Evolutionary conservation across 1,140 invertebrate species (phyloP).

Genomic region (Musca vetustissima): DNA sequence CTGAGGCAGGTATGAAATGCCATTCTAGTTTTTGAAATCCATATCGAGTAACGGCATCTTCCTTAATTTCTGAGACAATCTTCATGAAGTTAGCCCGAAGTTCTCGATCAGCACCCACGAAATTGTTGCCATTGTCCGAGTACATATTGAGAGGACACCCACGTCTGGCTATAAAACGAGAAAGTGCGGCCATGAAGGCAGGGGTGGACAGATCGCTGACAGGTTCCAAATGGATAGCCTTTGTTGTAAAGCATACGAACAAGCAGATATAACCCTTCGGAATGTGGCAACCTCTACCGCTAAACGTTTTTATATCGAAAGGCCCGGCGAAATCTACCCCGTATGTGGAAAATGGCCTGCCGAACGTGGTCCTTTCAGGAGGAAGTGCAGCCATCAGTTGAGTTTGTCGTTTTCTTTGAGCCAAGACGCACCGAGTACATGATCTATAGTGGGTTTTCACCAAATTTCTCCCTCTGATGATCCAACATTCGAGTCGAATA

Average conservation of each 20-base stretch:
- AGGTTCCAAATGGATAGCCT: constrained; percentile 48
- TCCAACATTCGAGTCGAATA: no score
- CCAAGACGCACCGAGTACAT: no score
- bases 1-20: constrained; percentile 26
- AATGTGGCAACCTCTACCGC: no score
- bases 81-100: constrained; percentile 2
- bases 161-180: constrained; percentile 44
- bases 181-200: constrained; percentile 41
- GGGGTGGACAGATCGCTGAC: constrained; percentile 43
- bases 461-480: no score
- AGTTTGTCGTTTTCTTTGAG: no score
- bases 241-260: constrained; percentile 40
- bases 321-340: no score
- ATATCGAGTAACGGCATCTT: neutral
- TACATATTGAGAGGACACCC: constrained; percentile 30
- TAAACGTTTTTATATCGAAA: no score
- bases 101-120: constrained; percentile 25
- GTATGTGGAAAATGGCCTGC: no score
- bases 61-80: neutral
- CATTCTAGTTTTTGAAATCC: neutral
- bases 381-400: no score
- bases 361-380: no score
- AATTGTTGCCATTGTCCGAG: constrained; percentile 35
- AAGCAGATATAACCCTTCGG: no score
- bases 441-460: no score